Percentiles rank a stretch among this genome's conserved stretches.
Conservation (phyloP, 2,113 vertebrate species). For the Prunella himalayana region DNA sequence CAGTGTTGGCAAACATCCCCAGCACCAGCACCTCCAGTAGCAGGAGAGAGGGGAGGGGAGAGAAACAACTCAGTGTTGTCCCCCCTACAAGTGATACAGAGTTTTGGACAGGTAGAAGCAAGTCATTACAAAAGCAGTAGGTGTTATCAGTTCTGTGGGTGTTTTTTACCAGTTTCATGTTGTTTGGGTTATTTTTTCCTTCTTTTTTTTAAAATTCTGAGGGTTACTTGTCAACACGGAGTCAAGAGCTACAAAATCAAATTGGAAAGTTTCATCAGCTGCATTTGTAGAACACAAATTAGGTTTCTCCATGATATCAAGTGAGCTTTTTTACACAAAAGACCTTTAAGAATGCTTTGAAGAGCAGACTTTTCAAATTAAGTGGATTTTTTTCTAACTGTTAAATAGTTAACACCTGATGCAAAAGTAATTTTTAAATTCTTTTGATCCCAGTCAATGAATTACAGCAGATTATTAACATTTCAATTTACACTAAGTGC, state of each 20-base stretch:
- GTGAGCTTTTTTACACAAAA: not conserved
- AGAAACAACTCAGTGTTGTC: rapidly evolving
- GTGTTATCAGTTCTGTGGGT: not conserved
- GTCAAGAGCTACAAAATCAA: not conserved
- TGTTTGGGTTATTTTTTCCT: rapidly evolving
- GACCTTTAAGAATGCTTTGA: not conserved
- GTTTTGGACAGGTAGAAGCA: not conserved
- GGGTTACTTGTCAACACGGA: not conserved
- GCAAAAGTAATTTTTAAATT: not conserved
- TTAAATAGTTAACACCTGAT: not conserved
- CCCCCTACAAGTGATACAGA: rapidly evolving
- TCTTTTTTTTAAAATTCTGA: not conserved
- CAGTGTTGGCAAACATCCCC: not conserved
- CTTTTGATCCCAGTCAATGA: not conserved
- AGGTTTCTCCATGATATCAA: not conserved
- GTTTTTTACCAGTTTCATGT: not conserved
- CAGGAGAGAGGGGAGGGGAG: not conserved
- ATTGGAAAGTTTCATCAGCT: not conserved
- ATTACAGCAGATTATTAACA: constrained; percentile 5
- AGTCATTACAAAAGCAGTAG: not conserved
- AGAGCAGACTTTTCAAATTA: not conserved
- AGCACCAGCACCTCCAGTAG: not conserved
- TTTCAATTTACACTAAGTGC: constrained; percentile 19
- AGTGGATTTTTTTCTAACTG: not conserved
- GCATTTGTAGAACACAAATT: not conserved